These are phyloP conservation scores for Ctenochaetus hawaiiensis DNA, from an alignment of 2,797 vertebrate genomes.

Conservation along the genomic window DNA sequence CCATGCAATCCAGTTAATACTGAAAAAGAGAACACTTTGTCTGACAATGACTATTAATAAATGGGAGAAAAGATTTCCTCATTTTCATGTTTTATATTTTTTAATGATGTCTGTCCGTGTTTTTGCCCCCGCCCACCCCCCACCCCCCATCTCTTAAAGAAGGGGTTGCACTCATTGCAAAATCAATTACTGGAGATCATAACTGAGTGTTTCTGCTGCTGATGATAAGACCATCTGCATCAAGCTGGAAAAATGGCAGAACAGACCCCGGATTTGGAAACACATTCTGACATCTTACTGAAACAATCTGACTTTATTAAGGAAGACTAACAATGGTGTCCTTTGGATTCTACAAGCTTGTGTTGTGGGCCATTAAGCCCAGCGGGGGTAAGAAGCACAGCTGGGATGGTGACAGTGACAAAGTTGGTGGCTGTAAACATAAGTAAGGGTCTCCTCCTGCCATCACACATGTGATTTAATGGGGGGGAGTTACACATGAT, in stretches of 20 bases:
- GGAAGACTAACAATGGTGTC: slow-evolving; percentile 69
- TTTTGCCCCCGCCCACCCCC: no score
- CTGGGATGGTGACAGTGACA: slow-evolving; percentile 71
- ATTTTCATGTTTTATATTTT: slow-evolving; percentile 61
- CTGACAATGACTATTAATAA: slow-evolving; percentile 62
- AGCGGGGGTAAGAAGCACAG: slow-evolving; percentile 57
- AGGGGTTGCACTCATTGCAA: slow-evolving; percentile 41
- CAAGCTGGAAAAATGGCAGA: slow-evolving; percentile 45
- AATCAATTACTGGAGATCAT: slow-evolving; percentile 78
- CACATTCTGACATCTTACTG: slow-evolving; percentile 47
- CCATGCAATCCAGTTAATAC: slow-evolving; percentile 62
- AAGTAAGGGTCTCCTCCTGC: slow-evolving; percentile 61
- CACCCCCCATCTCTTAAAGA: slow-evolving; percentile 42
- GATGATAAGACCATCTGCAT: slow-evolving; percentile 68
- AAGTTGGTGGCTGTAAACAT: slow-evolving; percentile 64
- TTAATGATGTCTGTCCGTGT: slow-evolving; percentile 58
- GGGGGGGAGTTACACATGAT: slow-evolving; percentile 52
- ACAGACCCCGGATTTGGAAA: slow-evolving; percentile 48
- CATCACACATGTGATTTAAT: slow-evolving; percentile 50
- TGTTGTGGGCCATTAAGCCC: slow-evolving; percentile 74
- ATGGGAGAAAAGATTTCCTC: slow-evolving; percentile 44
- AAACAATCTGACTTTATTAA: slow-evolving; percentile 74
- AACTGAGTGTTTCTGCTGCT: slow-evolving; percentile 69
- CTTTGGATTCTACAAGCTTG: slow-evolving; percentile 57
- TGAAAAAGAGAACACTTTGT: slow-evolving; percentile 53